These are phyloP conservation scores for Phyllostomus discolor DNA, from an alignment of 2,113 vertebrate genomes.

Conservation along the genomic window DNA sequence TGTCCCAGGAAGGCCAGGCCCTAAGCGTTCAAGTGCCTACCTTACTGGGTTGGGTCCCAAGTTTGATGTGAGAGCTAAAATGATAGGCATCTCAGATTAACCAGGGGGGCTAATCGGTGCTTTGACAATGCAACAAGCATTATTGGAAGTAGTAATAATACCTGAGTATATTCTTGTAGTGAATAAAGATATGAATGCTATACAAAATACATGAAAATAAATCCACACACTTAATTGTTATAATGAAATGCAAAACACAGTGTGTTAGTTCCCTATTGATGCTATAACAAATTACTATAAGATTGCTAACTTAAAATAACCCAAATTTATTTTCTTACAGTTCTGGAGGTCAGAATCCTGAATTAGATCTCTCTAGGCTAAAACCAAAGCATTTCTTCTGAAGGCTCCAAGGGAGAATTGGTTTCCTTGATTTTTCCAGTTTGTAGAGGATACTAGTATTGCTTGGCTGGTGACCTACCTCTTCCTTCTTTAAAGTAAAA, in stretches of 20 bases:
- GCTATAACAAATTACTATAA: neutral
- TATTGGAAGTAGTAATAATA: neutral
- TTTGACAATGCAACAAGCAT: neutral
- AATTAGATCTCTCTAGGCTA: neutral
- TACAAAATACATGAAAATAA: neutral
- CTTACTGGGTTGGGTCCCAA: neutral
- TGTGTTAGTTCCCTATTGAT: neutral
- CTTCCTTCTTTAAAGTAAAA: neutral
- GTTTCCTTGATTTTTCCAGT: neutral
- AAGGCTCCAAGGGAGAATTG: neutral
- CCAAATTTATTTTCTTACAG: neutral
- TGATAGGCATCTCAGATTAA: neutral
- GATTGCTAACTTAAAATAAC: neutral
- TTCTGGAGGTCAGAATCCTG: neutral
- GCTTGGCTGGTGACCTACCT: neutral
- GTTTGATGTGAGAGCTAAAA: neutral
- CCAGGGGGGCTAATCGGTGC: neutral
- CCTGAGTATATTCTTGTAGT: neutral
- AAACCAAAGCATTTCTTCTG: neutral
- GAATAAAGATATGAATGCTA: neutral
- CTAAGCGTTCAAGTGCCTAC: neutral
- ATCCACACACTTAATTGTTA: neutral
- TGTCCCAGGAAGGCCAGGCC: rapidly evolving
- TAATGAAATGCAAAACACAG: neutral
- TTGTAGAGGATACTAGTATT: neutral